A percentile compares a stretch with the other conserved stretches of the same genome.
Conservation (phyloP, 1,140 invertebrate genomes). For the Bombus confusus region DNA sequence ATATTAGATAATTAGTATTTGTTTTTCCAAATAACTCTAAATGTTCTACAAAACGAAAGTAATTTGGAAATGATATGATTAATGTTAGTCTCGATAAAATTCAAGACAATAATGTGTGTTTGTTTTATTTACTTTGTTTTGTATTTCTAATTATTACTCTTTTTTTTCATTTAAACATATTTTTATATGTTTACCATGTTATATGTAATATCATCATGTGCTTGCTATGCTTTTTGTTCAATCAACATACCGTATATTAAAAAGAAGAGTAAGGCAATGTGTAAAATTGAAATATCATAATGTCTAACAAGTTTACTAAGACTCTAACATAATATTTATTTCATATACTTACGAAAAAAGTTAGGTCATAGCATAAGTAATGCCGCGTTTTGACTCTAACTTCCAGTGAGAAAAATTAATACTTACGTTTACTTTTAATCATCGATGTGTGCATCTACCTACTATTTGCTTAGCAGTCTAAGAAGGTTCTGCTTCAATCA, state of each 20-base stretch:
- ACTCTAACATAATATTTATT: neutral
- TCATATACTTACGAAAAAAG: neutral
- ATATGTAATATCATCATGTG: conserved; percentile 26
- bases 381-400: too few relatives aligned
- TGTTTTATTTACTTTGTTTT: conserved; percentile 16
- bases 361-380: neutral
- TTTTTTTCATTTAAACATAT: conserved; percentile 12
- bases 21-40: neutral
- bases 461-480: too few relatives aligned
- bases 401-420: too few relatives aligned
- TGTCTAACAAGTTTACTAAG: conserved; percentile 19
- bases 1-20: neutral
- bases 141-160: neutral
- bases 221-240: conserved; percentile 24
- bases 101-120: conserved; percentile 22
- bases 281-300: neutral
- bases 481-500: too few relatives aligned
- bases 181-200: neutral
- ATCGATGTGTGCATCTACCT: too few relatives aligned
- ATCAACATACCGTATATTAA: neutral
- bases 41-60: neutral
- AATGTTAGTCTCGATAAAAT: conserved; percentile 1
- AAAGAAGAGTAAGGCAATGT: neutral
- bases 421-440: too few relatives aligned
- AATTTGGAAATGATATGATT: conserved; percentile 15